A percentile compares a stretch with the other conserved stretches of the same genome.
Conservation (phyloP, 2,797 vertebrate genomes). For the Avahi laniger region DNA sequence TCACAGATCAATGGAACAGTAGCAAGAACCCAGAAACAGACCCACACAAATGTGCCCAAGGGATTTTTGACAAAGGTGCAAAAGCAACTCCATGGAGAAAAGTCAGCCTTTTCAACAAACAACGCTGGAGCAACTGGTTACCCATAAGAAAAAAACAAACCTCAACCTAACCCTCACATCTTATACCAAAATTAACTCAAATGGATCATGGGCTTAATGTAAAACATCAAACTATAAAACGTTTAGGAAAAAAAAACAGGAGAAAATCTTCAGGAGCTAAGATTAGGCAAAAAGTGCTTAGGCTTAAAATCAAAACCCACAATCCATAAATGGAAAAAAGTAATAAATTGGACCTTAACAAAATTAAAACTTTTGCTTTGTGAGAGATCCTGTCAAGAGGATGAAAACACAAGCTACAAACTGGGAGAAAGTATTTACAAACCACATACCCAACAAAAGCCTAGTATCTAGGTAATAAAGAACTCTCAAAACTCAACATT, state of each 20-base stretch:
- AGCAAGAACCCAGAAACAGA: background rate
- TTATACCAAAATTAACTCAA: background rate
- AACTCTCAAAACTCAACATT: conserved; percentile 23
- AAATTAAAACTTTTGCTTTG: background rate
- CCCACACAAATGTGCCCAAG: background rate
- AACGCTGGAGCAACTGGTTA: background rate
- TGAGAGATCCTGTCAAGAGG: background rate
- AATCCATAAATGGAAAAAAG: background rate
- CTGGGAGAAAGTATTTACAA: background rate
- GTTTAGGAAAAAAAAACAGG: background rate
- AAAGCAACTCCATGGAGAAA: background rate
- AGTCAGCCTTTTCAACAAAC: background rate
- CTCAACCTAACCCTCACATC: background rate
- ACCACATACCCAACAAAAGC: background rate
- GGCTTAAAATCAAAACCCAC: background rate
- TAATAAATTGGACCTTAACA: background rate
- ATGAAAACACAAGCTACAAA: background rate
- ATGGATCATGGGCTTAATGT: background rate
- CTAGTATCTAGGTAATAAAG: background rate
- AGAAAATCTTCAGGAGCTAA: background rate
- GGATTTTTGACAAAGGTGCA: background rate
- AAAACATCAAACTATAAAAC: background rate
- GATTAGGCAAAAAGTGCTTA: background rate
- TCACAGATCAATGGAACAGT: background rate
- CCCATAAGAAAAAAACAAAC: background rate